Evolutionary conservation across 2,888 invertebrate genomes (phyloP).

Genomic region (Norana najaformis): DNA sequence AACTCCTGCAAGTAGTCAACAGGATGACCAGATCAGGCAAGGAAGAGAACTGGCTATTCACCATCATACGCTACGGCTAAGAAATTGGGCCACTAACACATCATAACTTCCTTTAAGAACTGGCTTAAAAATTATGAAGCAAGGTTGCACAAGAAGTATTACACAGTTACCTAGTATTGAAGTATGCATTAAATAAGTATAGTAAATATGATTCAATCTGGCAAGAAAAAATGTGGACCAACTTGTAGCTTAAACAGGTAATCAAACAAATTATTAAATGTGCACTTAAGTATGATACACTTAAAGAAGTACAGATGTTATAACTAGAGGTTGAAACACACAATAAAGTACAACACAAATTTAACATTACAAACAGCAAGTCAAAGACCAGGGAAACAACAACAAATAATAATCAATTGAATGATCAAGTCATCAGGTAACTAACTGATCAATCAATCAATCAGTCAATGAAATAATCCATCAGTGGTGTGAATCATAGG

Average conservation of each 20-base stretch:
- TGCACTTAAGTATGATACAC: not conserved
- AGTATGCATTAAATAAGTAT: not conserved
- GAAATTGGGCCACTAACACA: not conserved
- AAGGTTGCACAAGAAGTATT: not conserved
- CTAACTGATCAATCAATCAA: not conserved
- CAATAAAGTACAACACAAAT: not conserved
- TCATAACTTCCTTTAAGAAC: not conserved
- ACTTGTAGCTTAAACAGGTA: not conserved
- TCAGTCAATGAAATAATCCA: no score
- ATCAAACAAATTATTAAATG: not conserved
- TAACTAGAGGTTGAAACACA: not conserved
- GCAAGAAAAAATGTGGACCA: not conserved
- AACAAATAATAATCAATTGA: not conserved
- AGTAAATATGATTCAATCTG: not conserved
- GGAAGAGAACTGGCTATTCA: not conserved
- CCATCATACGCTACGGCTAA: not conserved
- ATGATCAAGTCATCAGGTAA: not conserved
- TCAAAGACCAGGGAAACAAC: not conserved
- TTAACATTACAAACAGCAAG: not conserved
- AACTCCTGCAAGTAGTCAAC: not conserved
- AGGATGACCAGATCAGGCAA: not conserved
- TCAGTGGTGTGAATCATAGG: no score
- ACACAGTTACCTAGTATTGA: not conserved
- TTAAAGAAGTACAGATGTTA: not conserved
- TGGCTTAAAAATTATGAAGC: not conserved